phyloP scores from a whole-genome alignment of 2,113 vertebrate species.

The Scomber scombrus region DNA sequence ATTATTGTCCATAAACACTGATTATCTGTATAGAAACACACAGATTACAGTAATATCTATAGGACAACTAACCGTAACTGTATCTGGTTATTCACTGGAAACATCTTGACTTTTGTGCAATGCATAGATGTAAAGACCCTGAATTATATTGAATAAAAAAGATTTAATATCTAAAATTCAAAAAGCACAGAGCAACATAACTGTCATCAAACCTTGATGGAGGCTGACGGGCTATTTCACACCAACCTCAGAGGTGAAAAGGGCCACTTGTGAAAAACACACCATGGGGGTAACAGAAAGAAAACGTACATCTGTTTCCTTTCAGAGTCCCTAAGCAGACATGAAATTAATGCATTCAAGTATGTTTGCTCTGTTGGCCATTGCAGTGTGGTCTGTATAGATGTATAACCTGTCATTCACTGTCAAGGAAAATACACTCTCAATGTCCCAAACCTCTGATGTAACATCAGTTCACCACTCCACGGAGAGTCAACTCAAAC shows the following conservation, averaged over 20 bases:
- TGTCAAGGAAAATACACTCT: background rate
- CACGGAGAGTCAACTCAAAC: slow-evolving; percentile 1
- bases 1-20: background rate
- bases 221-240: background rate
- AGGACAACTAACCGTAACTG: too few relatives aligned
- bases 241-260: background rate
- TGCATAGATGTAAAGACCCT: background rate
- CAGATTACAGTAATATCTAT: background rate
- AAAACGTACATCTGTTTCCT: background rate
- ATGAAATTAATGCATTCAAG: background rate
- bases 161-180: background rate
- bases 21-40: background rate
- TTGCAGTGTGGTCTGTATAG: slow-evolving; percentile 13
- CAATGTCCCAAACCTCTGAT: slow-evolving; percentile 30
- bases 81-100: background rate
- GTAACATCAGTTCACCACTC: slow-evolving; percentile 20
- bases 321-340: background rate
- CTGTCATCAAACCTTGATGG: background rate
- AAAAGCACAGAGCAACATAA: background rate
- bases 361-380: background rate
- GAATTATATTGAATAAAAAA: background rate
- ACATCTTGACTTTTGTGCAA: background rate
- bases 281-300: background rate
- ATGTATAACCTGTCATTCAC: slow-evolving; percentile 20
- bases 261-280: background rate